Percentiles rank a stretch among this genome's conserved stretches.
These are phyloP conservation scores for Ardeotis arabs DNA, from an alignment of 2,113 vertebrate genomes.

Conservation along the genomic window DNA sequence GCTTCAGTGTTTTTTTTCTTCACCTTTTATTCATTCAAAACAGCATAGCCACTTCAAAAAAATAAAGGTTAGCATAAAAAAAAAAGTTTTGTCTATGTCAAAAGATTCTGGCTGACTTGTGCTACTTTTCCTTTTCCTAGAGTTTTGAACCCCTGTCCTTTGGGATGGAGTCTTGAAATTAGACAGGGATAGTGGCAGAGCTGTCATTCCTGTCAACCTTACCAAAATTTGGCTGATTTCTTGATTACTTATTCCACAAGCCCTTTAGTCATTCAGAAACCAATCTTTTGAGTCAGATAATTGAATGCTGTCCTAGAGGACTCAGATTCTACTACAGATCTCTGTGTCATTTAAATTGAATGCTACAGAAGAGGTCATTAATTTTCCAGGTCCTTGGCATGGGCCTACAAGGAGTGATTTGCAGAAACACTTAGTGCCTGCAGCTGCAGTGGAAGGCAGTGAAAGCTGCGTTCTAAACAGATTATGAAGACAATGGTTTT, in stretches of 20 bases:
- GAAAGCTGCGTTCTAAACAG: background rate
- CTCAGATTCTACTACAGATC: background rate
- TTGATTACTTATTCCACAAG: background rate
- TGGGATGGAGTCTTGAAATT: background rate
- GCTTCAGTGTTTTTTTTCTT: background rate
- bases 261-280: background rate
- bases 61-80: background rate
- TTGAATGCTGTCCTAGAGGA: background rate
- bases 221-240: background rate
- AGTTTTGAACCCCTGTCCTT: background rate
- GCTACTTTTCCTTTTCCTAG: background rate
- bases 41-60: background rate
- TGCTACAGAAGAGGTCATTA: background rate
- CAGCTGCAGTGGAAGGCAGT: background rate
- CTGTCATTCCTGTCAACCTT: background rate
- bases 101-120: background rate
- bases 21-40: background rate
- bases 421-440: conserved; percentile 26
- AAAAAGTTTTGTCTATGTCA: background rate
- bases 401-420: conserved; percentile 9
- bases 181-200: background rate
- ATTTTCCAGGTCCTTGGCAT: conserved; percentile 14
- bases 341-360: conserved; percentile 6
- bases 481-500: conserved; percentile 9
- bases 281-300: background rate